Percentiles rank a stretch among this genome's conserved stretches.
These are phyloP conservation scores for Syngnathus floridae DNA, from an alignment of 2,113 vertebrate genomes.

Conservation along the genomic window DNA sequence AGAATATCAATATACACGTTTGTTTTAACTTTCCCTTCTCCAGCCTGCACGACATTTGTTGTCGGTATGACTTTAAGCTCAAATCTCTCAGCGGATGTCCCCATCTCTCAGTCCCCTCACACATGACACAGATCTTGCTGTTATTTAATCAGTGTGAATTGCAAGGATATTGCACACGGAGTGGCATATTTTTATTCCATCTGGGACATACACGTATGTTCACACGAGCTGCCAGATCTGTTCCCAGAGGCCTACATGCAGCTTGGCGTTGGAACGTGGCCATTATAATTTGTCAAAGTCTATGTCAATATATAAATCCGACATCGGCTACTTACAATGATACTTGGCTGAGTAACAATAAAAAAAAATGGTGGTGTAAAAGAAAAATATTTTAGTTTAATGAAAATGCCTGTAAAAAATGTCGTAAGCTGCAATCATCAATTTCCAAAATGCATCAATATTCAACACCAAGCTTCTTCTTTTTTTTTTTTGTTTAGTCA, in stretches of 20 bases:
- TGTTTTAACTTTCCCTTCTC: background rate
- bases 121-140: conserved; percentile 34
- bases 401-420: background rate
- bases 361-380: background rate
- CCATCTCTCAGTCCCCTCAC: conserved; percentile 27
- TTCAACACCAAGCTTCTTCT: no score
- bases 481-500: conserved; percentile 16
- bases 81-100: conserved; percentile 8
- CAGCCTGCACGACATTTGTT: background rate
- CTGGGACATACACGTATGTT: conserved; percentile 21
- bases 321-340: conserved; percentile 15
- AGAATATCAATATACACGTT: background rate
- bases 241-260: conserved; percentile 32
- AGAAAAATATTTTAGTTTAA: background rate
- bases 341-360: conserved; percentile 8
- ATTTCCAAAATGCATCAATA: no score
- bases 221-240: conserved; percentile 18
- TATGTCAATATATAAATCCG: conserved; percentile 22
- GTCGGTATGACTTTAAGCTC: conserved; percentile 1
- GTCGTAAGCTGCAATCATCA: background rate
- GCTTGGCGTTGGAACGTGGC: conserved; percentile 13
- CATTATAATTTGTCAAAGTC: conserved; percentile 27
- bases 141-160: conserved; percentile 29
- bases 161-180: conserved; percentile 3
- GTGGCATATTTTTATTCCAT: conserved; percentile 22